Evolutionary conservation across 2,797 vertebrate species (phyloP).

Genomic region (Emydoidea blandingii): DNA sequence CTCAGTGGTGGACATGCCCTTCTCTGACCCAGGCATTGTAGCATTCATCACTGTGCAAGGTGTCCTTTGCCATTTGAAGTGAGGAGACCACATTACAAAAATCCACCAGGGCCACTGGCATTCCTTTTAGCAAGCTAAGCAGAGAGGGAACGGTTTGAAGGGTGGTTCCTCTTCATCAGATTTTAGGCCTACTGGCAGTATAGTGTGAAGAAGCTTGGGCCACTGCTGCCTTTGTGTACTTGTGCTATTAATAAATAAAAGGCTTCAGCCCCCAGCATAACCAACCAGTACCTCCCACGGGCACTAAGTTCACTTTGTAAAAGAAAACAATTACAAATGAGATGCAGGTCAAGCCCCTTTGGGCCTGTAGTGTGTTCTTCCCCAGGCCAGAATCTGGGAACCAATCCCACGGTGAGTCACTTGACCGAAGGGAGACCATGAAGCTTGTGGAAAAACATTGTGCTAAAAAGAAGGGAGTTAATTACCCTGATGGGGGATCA

Average conservation of each 20-base stretch:
- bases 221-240: background rate
- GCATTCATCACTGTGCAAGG: background rate
- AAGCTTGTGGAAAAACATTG: background rate
- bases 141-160: background rate
- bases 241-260: background rate
- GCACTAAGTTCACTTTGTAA: background rate
- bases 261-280: background rate
- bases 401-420: background rate
- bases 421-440: background rate
- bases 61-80: background rate
- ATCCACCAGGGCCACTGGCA: background rate
- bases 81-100: background rate
- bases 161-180: background rate
- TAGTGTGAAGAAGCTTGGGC: background rate
- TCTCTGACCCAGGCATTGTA: background rate
- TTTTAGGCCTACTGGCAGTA: background rate
- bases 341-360: constrained; percentile 6
- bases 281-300: background rate
- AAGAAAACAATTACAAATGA: background rate
- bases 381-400: constrained; percentile 9
- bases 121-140: background rate
- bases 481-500: background rate
- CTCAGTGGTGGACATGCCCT: background rate
- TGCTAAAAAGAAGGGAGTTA: background rate
- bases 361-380: background rate